Evolutionary conservation across 2,113 vertebrate genomes (phyloP), one percentile per base, ranked within the genome.

Genomic region (Onychostoma macrolepis): DNA sequence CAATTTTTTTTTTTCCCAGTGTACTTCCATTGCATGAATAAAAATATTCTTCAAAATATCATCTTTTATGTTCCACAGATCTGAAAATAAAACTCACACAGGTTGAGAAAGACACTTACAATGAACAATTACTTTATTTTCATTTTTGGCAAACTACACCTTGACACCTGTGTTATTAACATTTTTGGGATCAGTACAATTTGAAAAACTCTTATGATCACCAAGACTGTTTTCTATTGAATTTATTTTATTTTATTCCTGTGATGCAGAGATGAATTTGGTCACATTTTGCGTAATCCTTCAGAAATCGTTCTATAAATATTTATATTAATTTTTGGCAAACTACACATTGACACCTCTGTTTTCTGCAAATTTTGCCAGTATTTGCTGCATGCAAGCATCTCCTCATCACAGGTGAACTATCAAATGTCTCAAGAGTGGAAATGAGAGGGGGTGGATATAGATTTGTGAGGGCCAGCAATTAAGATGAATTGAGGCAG

Each of bases 401-500:
- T n/a, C 48, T 21, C 12, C 24, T 63, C 6, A 65, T 53, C 30
- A 81, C 21, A 36, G 15, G 28, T 0, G 6, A 30, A 24, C 76
- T 28, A 80, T 80, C 53, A 80, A 63, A 79, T 61, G 45, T 71
- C 61, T 84, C 36, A 2, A 24, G 50, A 15, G 61, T 77, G 78
- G n/a, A 41, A 28, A 28, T 61, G 63, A 38, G 33, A 67, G 33
- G 36, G 45, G 13, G 12, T 80, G 41, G 63, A 63, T 80, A 83
- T 83, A 79, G 80, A 86, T 83, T 79, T 69, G 56, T 77, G 69
- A 48, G 86, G 58, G 36, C 41, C 26, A 50, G 76, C 86, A 85
- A 80, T 89, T 87, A 90, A 90, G 74, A 87, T 85, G 74, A 71
- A 85, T 75, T 74, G 21, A 86, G 36, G 81, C 58, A 79, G 58